Conservation (phyloP, 2,113 vertebrate genomes). For the Mesocricetus auratus region DNA sequence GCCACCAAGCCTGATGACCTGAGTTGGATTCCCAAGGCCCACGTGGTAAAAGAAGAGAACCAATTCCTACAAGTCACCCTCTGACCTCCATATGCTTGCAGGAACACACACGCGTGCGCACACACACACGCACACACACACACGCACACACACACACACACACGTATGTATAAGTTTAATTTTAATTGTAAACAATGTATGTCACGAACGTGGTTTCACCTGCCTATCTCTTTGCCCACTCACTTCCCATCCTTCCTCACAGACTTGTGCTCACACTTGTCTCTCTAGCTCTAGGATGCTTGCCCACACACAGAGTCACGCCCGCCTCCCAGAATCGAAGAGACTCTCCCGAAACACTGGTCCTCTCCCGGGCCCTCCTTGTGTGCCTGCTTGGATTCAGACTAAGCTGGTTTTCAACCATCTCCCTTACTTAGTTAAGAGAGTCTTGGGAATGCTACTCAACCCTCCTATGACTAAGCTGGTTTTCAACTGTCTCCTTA, state of each 20-base stretch:
- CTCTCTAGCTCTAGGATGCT: not conserved
- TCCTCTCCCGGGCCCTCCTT: not conserved
- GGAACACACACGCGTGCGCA: not conserved
- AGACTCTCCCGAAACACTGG: not conserved
- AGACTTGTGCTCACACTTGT: not conserved
- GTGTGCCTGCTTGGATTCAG: not conserved
- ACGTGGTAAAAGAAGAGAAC: not conserved
- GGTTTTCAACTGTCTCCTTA: not conserved
- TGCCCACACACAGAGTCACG: not conserved
- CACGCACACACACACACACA: accelerated
- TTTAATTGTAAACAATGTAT: not conserved
- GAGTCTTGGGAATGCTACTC: not conserved
- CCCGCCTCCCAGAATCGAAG: not conserved
- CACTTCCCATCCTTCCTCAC: not conserved
- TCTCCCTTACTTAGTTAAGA: not conserved
- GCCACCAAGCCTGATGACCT: not conserved
- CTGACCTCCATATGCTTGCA: not conserved
- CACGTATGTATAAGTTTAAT: too few relatives aligned
- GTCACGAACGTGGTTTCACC: not conserved
- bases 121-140: not conserved
- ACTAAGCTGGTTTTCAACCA: not conserved
- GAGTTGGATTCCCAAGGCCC: not conserved
- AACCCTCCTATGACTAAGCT: not conserved
- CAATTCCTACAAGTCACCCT: not conserved
- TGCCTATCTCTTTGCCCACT: not conserved